A percentile compares a stretch with the other conserved stretches of the same genome.
Evolutionary conservation across 2,797 vertebrate genomes (phyloP).

Genomic region (Columba guinea): DNA sequence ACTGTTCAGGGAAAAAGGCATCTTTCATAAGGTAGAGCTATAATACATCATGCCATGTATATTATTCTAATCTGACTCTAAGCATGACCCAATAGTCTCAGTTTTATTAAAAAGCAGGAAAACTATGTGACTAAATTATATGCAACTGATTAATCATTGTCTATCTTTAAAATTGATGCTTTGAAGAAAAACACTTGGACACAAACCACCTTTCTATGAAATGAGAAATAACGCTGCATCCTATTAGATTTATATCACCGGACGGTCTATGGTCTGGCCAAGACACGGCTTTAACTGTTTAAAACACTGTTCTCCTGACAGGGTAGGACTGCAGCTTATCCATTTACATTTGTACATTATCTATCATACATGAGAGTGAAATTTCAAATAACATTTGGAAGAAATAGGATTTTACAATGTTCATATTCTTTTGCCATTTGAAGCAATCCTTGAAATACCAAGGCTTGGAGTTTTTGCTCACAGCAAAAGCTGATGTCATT

Average conservation of each 20-base stretch:
- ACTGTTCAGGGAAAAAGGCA: background rate
- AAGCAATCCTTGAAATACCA: background rate
- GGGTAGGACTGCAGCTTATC: background rate
- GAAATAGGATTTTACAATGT: background rate
- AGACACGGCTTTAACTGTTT: background rate
- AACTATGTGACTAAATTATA: background rate
- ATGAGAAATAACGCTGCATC: background rate
- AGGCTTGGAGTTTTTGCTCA: background rate
- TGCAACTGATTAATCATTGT: background rate
- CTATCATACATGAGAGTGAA: background rate
- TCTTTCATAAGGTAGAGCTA: background rate
- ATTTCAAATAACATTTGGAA: background rate
- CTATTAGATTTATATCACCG: background rate
- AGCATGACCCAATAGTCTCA: background rate
- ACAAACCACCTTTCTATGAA: background rate
- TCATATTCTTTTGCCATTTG: background rate
- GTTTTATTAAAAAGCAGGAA: background rate
- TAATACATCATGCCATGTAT: background rate
- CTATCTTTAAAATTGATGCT: background rate
- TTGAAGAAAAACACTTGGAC: background rate
- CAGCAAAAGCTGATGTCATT: background rate
- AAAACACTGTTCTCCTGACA: background rate
- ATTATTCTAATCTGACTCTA: background rate
- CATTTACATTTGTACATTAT: background rate
- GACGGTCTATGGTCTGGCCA: background rate